phyloP scores from a whole-genome alignment of 2,797 vertebrate species.

The Siniperca undulata region DNA sequence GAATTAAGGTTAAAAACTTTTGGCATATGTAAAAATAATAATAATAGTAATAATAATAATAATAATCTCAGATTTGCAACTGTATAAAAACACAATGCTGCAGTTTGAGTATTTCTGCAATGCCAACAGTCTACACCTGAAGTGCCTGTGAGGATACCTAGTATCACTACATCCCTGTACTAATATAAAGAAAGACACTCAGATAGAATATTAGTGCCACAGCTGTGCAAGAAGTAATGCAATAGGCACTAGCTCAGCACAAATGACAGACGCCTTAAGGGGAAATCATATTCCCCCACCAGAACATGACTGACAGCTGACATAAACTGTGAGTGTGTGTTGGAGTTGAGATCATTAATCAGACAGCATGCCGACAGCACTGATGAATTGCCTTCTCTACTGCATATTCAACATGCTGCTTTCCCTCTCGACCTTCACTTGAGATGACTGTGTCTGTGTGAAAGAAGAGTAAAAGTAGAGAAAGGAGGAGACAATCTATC shows the following conservation, averaged over 20 bases:
- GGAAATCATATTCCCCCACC: conserved; percentile 39
- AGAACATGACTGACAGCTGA: conserved; percentile 74
- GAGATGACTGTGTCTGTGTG: conserved; percentile 32
- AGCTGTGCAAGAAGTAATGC: conserved; percentile 24
- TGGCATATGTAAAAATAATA: neutral
- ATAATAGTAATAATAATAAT: too few species aligned
- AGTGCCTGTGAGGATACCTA: neutral
- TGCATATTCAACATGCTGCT: conserved; percentile 59
- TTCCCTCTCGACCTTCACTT: conserved; percentile 60
- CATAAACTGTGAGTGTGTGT: conserved; percentile 58
- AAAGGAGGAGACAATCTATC: conserved; percentile 57
- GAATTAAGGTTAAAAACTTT: neutral
- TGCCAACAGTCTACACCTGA: neutral
- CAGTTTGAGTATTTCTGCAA: conserved; percentile 10
- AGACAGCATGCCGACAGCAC: conserved; percentile 45
- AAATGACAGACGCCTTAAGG: conserved; percentile 49
- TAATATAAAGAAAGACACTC: neutral
- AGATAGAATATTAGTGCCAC: conserved; percentile 1
- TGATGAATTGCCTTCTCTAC: conserved; percentile 67
- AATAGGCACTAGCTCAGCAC: conserved; percentile 44
- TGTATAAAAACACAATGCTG: neutral
- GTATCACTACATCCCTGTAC: conserved; percentile 19
- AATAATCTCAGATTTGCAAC: neutral
- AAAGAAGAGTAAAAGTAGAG: conserved; percentile 39
- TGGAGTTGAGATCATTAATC: conserved; percentile 70